Evolutionary conservation across 2,888 invertebrate species (phyloP).

Genomic region (Nephrotoma appendiculata): DNA sequence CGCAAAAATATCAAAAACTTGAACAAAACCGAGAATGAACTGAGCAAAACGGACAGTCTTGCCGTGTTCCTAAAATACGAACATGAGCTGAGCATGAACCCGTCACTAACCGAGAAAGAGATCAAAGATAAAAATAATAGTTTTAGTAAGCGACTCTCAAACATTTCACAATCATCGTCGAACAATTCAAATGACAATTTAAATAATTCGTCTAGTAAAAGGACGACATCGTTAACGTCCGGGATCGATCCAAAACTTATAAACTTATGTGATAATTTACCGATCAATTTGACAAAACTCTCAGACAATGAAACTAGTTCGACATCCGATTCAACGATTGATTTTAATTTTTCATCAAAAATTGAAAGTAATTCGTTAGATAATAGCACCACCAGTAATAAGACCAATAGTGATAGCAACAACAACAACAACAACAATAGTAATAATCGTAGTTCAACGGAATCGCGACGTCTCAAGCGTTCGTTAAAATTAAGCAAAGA

Average conservation of each 20-base stretch:
- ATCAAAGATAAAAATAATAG: conserved; percentile 30
- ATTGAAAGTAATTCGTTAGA: not conserved
- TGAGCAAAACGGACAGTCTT: conserved; percentile 29
- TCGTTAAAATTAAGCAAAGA: conserved; percentile 31
- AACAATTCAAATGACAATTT: conserved; percentile 1
- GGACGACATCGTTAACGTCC: conserved; percentile 18
- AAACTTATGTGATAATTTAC: conserved; percentile 54
- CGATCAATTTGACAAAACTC: conserved; percentile 40
- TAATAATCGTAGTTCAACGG: conserved; percentile 13
- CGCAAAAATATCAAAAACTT: conserved; percentile 9
- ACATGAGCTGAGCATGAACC: conserved; percentile 19
- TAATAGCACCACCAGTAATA: conserved; percentile 8
- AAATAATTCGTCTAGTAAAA: not conserved
- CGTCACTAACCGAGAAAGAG: conserved; percentile 20
- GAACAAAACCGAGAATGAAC: conserved; percentile 4
- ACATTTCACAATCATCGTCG: not conserved
- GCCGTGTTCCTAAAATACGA: conserved; percentile 31
- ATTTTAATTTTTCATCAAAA: conserved; percentile 2
- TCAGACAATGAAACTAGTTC: conserved; percentile 10
- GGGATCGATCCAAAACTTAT: conserved; percentile 46
- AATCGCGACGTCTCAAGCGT: conserved; percentile 24
- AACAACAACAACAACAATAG: conserved; percentile 15
- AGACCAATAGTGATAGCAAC: conserved; percentile 19
- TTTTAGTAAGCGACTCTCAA: conserved; percentile 29
- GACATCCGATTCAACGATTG: conserved; percentile 7